Percentiles rank a stretch among this genome's conserved stretches.
Conservation (phyloP, 2,797 vertebrate genomes). For the Borostomias antarcticus region DNA sequence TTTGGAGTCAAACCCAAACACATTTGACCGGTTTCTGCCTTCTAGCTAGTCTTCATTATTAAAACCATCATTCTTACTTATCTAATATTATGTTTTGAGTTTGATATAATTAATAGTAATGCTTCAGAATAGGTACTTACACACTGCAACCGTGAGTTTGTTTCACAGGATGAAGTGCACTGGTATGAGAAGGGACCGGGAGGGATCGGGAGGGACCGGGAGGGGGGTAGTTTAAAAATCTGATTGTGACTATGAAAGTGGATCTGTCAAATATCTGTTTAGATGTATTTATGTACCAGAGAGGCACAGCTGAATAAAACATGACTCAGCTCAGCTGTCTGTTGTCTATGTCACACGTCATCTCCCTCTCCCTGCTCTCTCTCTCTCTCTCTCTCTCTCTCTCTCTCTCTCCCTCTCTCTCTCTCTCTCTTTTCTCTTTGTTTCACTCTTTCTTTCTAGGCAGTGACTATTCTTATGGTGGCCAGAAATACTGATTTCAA, state of each 20-base stretch:
- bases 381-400: neutral
- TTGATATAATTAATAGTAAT: conserved; percentile 23
- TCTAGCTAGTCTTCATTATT: neutral
- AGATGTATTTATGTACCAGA: conserved; percentile 52
- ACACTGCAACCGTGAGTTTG: conserved; percentile 22
- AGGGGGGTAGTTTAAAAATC: conserved; percentile 42
- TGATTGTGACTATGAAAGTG: conserved; percentile 47
- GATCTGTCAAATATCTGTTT: conserved; percentile 51
- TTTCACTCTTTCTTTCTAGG: neutral
- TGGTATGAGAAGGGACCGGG: neutral
- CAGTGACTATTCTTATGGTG: too few relatives aligned
- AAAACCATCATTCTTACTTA: neutral
- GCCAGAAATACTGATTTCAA: too few relatives aligned
- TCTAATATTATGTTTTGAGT: neutral
- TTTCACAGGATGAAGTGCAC: conserved; percentile 21
- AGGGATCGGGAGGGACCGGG: neutral
- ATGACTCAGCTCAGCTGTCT: conserved; percentile 72
- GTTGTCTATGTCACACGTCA: conserved; percentile 53
- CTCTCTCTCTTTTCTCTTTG: neutral
- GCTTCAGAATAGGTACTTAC: conserved; percentile 26
- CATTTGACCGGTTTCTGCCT: neutral
- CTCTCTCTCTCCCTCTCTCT: neutral
- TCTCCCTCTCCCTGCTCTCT: conserved; percentile 22
- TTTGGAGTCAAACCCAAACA: neutral
- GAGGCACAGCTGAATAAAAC: conserved; percentile 69